phyloP scores from a whole-genome alignment of 2,113 vertebrate species.

The Gallinago undulata region DNA sequence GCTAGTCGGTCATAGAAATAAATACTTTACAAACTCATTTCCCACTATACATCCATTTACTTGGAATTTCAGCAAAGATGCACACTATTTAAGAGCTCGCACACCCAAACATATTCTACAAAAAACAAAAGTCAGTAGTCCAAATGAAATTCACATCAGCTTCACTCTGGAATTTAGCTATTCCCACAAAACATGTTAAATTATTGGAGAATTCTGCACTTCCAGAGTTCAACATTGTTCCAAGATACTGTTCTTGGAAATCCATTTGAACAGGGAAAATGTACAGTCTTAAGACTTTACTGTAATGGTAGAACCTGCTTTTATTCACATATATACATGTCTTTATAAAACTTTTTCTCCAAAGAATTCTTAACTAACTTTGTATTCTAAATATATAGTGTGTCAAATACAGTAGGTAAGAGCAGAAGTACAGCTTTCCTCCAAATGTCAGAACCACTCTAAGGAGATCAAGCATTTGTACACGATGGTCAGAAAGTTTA shows the following conservation, averaged over 20 bases:
- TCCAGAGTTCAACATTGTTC: not conserved
- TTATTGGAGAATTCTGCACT: not conserved
- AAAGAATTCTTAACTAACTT: not conserved
- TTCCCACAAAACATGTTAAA: not conserved
- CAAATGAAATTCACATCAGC: not conserved
- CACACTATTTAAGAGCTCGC: not conserved
- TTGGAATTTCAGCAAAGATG: not conserved
- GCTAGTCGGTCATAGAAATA: not conserved
- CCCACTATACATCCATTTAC: not conserved
- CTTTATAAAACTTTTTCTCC: not conserved
- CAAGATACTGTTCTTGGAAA: not conserved
- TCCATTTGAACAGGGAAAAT: not conserved
- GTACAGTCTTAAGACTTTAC: not conserved
- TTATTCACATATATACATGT: not conserved
- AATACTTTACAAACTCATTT: not conserved
- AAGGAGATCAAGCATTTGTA: not conserved
- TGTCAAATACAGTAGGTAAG: not conserved
- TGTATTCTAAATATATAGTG: not conserved
- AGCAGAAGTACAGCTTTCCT: not conserved
- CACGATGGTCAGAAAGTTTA: not conserved
- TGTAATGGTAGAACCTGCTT: not conserved
- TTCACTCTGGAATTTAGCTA: not conserved
- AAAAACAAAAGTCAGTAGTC: not conserved
- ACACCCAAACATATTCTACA: not conserved
- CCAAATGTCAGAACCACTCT: not conserved